Percentiles rank a stretch among this genome's conserved stretches.
These are phyloP conservation scores for Trematomus loennbergii DNA, from an alignment of 2,113 vertebrate genomes.

Conservation along the genomic window DNA sequence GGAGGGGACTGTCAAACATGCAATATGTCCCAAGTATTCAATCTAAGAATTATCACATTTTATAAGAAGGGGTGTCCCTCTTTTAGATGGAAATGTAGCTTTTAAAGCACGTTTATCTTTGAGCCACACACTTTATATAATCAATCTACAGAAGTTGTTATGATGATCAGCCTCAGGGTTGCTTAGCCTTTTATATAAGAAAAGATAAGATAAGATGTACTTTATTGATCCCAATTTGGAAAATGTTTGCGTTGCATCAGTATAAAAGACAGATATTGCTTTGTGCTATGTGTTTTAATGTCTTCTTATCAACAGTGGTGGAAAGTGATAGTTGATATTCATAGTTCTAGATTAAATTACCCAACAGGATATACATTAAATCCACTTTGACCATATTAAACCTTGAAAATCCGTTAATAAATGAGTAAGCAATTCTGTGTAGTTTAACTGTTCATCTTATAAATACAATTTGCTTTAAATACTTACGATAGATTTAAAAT, in stretches of 20 bases:
- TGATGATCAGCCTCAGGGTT: background rate
- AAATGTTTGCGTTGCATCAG: too few relatives aligned
- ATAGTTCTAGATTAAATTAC: background rate
- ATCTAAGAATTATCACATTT: background rate
- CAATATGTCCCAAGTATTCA: slow-evolving; percentile 17
- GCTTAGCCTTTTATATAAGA: background rate
- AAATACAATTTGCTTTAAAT: background rate
- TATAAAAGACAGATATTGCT: too few relatives aligned
- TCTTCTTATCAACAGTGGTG: background rate
- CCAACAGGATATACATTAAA: background rate
- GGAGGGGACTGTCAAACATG: slow-evolving; percentile 10
- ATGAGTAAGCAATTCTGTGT: background rate
- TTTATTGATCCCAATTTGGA: too few relatives aligned
- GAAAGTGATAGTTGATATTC: background rate
- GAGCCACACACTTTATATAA: background rate
- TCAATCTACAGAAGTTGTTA: background rate
- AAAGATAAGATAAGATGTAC: background rate
- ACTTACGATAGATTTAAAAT: background rate
- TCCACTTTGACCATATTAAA: background rate
- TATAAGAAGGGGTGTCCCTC: background rate
- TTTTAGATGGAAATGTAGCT: background rate
- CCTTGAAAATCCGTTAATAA: background rate
- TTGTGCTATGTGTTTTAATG: too few relatives aligned
- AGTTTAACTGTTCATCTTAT: background rate
- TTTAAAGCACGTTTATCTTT: background rate